These are phyloP conservation scores for Callipepla californica DNA, from an alignment of 2,113 vertebrate genomes.

Conservation along the genomic window DNA sequence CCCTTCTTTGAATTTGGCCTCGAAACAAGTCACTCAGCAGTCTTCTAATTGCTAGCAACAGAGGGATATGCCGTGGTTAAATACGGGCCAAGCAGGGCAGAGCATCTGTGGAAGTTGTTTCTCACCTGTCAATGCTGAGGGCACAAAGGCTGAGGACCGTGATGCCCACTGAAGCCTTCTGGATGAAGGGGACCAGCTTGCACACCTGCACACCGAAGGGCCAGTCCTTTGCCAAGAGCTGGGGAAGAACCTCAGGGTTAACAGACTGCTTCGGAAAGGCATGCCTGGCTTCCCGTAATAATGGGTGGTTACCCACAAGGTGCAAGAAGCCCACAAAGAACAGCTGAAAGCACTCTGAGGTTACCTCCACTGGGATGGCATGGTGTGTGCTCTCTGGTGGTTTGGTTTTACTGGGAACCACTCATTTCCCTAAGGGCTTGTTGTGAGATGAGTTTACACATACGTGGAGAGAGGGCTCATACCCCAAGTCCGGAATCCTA, in stretches of 20 bases:
- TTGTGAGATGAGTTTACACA: background rate
- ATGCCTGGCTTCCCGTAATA: accelerated
- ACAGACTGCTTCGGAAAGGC: background rate
- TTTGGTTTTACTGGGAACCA: background rate
- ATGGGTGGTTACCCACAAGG: background rate
- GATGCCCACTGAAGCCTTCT: slow-evolving; percentile 91
- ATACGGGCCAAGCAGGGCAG: background rate
- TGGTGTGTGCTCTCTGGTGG: accelerated
- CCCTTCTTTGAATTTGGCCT: background rate
- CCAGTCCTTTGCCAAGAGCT: slow-evolving; percentile 90
- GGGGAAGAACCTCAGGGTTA: background rate
- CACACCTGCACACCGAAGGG: slow-evolving; percentile 89
- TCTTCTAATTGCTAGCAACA: accelerated
- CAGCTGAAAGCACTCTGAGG: background rate
- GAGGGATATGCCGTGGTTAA: accelerated
- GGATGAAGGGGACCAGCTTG: slow-evolving; percentile 90
- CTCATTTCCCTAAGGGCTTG: accelerated
- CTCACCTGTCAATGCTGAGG: slow-evolving; percentile 91
- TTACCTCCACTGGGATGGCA: accelerated
- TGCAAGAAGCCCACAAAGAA: background rate
- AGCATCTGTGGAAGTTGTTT: accelerated
- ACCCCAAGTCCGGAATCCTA: background rate
- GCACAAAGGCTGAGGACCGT: slow-evolving; percentile 92
- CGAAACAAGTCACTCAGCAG: accelerated
- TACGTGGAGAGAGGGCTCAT: background rate